Conservation (phyloP, 2,113 vertebrate genomes). For the Etheostoma spectabile region DNA sequence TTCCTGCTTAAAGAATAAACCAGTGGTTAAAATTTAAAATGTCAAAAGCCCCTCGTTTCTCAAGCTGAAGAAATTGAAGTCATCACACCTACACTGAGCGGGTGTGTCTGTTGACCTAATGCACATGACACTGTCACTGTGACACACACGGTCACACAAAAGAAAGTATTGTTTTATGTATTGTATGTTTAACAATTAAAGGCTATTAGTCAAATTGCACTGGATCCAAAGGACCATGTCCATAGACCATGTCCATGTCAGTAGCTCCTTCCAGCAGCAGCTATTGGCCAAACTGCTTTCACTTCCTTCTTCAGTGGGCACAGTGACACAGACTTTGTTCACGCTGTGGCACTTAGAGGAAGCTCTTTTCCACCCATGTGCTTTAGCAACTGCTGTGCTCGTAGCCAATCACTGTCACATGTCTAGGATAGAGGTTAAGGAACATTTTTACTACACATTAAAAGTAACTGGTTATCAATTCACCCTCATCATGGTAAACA, state of each 20-base stretch:
- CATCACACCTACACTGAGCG: neutral
- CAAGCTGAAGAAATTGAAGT: neutral
- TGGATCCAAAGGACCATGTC: neutral
- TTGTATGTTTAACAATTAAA: neutral
- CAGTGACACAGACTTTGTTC: slow-evolving; percentile 29
- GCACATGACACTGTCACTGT: neutral
- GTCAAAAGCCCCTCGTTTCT: neutral
- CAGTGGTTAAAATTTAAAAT: neutral
- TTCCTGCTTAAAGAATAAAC: neutral
- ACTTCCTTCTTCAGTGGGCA: slow-evolving; percentile 50
- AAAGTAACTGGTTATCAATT: neutral
- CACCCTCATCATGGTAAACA: neutral
- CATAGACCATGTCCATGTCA: neutral
- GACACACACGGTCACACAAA: neutral
- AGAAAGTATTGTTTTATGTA: neutral
- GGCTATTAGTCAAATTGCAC: neutral
- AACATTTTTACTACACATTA: neutral
- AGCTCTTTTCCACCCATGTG: slow-evolving; percentile 38
- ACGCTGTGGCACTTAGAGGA: slow-evolving; percentile 27
- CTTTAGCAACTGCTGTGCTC: slow-evolving; percentile 20
- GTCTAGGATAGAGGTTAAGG: neutral
- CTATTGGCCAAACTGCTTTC: slow-evolving; percentile 47
- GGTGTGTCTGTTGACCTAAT: neutral
- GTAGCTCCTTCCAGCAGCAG: slow-evolving; percentile 12
- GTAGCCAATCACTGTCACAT: neutral